Base-by-base conservation (phyloP, 2,113 vertebrate species). In the Argyrosomus japonicus region DNA sequence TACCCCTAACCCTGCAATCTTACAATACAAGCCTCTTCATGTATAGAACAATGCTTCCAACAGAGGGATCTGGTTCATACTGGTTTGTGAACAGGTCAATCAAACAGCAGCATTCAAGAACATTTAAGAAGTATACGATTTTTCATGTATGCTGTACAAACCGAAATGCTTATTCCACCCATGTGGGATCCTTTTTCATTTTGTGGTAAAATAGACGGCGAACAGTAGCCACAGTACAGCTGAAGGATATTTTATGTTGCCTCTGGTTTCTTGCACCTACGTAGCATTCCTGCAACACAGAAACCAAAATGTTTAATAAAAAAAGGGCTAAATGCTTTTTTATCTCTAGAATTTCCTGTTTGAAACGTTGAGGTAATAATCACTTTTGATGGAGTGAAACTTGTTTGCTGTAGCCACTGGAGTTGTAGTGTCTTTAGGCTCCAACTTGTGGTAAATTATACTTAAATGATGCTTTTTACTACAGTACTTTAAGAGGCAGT, bases 61-160 rank as follows among this genome's bases (percentile, higher is more conserved):
- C 87, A 77, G 47, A 88, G 72, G 60, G 82, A 93, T 93, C 91
- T 91, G 91, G 90, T 91, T 93, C 77, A 74, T 75, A 85, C 91
- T 92, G 91, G 91, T 94, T 94, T 89, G 57, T 79, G 6, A 82
- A 63, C 79, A 85, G 75, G 71, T 82, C 85, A 79, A 67, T 81
- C 19, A 81, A 83, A 88, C 32, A 75, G 73, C 32, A 72, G 73
- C 12, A 19, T 48, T 69, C n/a, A 68, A 65, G 32, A 72, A 53
- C 57, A 50, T 19, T 1, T 62, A 3, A 68, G 77, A 77, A 40
- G n/a, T 5, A 73, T 27, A 10, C 14, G 0, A 18, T 65, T 54
- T 45, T 2, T 17, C 11, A 40, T 43, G 7, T 53, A 27, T 48
- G 50, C 25, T n/a, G 15, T 25, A 11, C 19, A 72, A 77, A 48